Evolutionary conservation across 2,888 invertebrate species (phyloP).

Genomic region (Marasmarcha lunaedactyla): DNA sequence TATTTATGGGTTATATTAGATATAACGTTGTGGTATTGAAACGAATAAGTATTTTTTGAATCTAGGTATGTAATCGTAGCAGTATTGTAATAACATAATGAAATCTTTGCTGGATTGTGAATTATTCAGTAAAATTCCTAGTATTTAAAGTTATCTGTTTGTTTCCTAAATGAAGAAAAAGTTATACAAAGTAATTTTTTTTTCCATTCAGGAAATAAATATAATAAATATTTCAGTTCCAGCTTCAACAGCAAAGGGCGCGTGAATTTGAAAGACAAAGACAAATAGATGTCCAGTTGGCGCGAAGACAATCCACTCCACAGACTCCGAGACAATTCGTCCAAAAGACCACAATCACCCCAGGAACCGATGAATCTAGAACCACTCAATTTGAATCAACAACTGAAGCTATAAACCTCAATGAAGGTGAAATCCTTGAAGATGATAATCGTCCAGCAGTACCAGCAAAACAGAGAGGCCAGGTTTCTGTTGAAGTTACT

Average conservation of each 20-base stretch:
- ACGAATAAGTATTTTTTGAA: neutral
- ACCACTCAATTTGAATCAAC: constrained; percentile 25
- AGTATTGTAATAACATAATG: neutral
- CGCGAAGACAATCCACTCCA: constrained; percentile 24
- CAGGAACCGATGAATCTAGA: constrained; percentile 20
- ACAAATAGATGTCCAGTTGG: constrained; percentile 32
- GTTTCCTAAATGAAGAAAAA: too few species aligned
- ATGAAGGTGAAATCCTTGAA: constrained; percentile 38
- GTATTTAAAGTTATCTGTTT: too few species aligned
- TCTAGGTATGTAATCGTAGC: neutral
- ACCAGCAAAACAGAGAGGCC: constrained; percentile 24
- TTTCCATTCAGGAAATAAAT: too few species aligned
- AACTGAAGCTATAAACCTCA: constrained; percentile 32
- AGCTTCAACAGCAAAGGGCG: constrained; percentile 44
- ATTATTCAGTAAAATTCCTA: too few species aligned
- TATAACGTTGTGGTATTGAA: constrained; percentile 1
- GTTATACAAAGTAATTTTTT: too few species aligned
- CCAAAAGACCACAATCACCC: constrained; percentile 27
- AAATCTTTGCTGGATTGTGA: too few species aligned
- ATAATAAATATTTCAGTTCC: constrained; percentile 39
- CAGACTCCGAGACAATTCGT: constrained; percentile 38
- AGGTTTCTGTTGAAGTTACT: constrained; percentile 46
- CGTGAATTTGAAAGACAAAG: constrained; percentile 44
- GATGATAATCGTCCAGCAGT: constrained; percentile 16
- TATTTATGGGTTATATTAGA: constrained; percentile 1